A percentile compares a stretch with the other conserved stretches of the same genome.
Evolutionary conservation across 35 echinoderm and acorn worm genomes (phyloP).

Genomic region (Apostichopus japonicus): DNA sequence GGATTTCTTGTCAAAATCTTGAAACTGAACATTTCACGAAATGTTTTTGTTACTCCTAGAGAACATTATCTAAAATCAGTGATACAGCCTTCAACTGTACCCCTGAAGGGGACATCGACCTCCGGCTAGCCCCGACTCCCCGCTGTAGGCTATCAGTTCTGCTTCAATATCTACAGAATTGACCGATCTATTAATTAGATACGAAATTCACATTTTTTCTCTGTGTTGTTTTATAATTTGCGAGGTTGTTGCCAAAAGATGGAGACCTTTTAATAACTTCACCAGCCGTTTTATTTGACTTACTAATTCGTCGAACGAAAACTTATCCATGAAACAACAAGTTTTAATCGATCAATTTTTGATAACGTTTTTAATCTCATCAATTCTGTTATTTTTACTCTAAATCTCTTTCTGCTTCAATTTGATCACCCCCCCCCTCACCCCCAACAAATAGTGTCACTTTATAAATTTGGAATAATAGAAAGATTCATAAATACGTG

Average conservation of each 20-base stretch:
- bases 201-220: not conserved
- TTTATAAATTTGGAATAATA: too few species aligned
- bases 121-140: constrained; percentile 13
- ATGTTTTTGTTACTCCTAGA: too few species aligned
- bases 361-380: not conserved
- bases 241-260: not conserved
- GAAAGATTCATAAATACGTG: too few species aligned
- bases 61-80: not conserved
- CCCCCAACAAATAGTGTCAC: too few species aligned
- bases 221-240: constrained; percentile 42
- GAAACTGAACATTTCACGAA: not conserved
- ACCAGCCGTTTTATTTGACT: constrained; percentile 7
- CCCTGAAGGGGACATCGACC: constrained; percentile 19
- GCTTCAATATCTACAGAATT: not conserved
- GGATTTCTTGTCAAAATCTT: not conserved
- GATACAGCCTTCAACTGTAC: constrained; percentile 10
- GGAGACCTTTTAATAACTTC: constrained; percentile 7
- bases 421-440: too few species aligned
- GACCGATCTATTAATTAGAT: constrained; percentile 12
- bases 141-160: constrained; percentile 27
- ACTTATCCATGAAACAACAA: constrained; percentile 16
- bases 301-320: constrained; percentile 32
- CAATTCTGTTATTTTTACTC: too few species aligned
- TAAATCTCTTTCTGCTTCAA: too few species aligned
- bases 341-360: not conserved